Evolutionary conservation across 1,140 invertebrate genomes (phyloP), one percentile per base, ranked within the genome.

Genomic region (Sarcophaga bullata): DNA sequence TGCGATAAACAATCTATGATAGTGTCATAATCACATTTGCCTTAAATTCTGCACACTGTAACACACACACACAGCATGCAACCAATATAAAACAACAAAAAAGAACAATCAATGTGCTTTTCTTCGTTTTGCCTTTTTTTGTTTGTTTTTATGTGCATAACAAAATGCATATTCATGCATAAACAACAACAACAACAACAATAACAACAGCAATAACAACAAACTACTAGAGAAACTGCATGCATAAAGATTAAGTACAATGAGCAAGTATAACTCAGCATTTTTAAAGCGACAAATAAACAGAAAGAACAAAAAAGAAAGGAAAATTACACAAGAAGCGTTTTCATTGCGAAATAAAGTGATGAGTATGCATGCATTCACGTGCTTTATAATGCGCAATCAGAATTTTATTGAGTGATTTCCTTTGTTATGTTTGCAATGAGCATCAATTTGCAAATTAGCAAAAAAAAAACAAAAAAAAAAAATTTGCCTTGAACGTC

Each of bases 1-100:
- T 68, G 62, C 17, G 62, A 68, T 19, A 68, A 68, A 68, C 62
- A 68, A 68, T 68, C 62, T 68, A 68, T 68, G 62, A 68, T 68
- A 68, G 62, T 68, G 62, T 17, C 62, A 68, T 68, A 68, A 68
- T 68, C 62, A 68, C 19, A 68, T 68, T 68, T 68, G 62, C 62
- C 17, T 68, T 68, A 68, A 15, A 15, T 58, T 58, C 19, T 68
- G 62, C 10, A 19, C 19, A 25, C 62, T 8, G 19, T 19, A 1
- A 37, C 25, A 37, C 25, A 37, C 25, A 37, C 25, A 37, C 25
- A 37, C 17, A 7, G 6, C 54, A 62, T 15, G n/a, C 54, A 62
- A 62, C 15, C 54, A 58, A 58, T 13, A 58, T 58, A n/a, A 13
- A 58, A 19, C n/a, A 68, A 68, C 19, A 68, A 68, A n/a, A 37